Base-by-base conservation (phyloP, 2,888 invertebrate species). In the Penaeus monodon region DNA sequence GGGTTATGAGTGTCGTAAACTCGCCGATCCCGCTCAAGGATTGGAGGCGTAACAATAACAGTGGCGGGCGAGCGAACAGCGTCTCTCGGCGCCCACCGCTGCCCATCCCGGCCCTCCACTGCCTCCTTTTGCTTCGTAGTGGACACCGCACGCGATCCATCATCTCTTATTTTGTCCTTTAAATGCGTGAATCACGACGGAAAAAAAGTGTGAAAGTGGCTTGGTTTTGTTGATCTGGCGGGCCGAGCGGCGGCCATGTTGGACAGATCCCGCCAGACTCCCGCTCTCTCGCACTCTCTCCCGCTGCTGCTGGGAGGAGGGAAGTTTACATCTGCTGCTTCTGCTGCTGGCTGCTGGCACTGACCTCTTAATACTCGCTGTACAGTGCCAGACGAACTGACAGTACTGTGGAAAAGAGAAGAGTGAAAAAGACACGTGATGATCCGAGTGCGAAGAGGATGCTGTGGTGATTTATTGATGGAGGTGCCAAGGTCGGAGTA, bases 31-130 rank as follows among this genome's bases (percentile, higher is more conserved):
- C 86, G 89, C 88, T 83, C 89, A 89, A 89, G 89, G 89, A 89
- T 89, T 89, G 89, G 89, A 89, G 86, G 88, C 89, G 89, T 89
- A 89, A 89, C 89, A 89, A 89, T 89, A 89, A 89, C 84, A 88
- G 84, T 66, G 86, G 82, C 76, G 86, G 84, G 86, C 81, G 80
- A 70, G 86, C 68, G 81, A 44, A 78, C 79, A 64, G 82, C 86
- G 82, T 81, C 68, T 81, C 81, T 57, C 33, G 49, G 77, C 77
- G 27, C 38, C 77, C 29, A 29, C 77, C 77, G 33, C 57, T 44
- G 33, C 44, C 77, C 49, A 77, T 57, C 77, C 77, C 77, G 38
- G 85, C 85, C 85, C 85, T 81, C 88, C 88, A 88, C 88, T 88
- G 85, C 66, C 88, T 76, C 85, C 88, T 88, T 79, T 80, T 88